These are phyloP conservation scores for Leptinotarsa peninsularis DNA, from an alignment of 2,888 invertebrate species.

Conservation along the genomic window DNA sequence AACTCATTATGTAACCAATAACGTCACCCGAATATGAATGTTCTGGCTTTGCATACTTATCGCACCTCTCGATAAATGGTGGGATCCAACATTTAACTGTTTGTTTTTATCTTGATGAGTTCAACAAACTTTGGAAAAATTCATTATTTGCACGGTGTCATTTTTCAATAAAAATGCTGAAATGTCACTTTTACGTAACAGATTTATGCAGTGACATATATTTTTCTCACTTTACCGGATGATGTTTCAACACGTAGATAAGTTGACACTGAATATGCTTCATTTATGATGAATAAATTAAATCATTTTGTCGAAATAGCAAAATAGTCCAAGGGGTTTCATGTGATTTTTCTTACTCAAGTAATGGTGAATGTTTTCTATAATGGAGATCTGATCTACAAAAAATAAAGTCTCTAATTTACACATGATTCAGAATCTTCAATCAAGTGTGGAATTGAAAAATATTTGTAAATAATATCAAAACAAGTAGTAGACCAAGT, in stretches of 20 bases:
- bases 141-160: conserved; percentile 26
- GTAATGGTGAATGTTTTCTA: too few species aligned
- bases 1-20: neutral
- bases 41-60: conserved; percentile 12
- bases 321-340: too few species aligned
- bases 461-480: too few species aligned
- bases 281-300: too few species aligned
- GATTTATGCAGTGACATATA: conserved; percentile 24
- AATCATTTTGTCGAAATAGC: too few species aligned
- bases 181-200: conserved; percentile 18
- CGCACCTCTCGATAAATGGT: conserved; percentile 4
- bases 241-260: conserved; percentile 12
- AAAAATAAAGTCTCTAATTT: too few species aligned
- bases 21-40: neutral
- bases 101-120: conserved; percentile 27
- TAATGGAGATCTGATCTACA: too few species aligned
- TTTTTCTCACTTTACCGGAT: neutral
- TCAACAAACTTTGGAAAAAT: conserved; percentile 26
- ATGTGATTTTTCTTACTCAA: too few species aligned
- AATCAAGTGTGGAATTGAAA: too few species aligned
- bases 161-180: conserved; percentile 24
- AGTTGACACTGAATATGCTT: too few species aligned
- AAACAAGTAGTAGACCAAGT: too few species aligned
- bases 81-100: conserved; percentile 21
- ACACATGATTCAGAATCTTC: too few species aligned